phyloP scores from a whole-genome alignment of 2,113 vertebrate genomes.

The Cepphus grylle region DNA sequence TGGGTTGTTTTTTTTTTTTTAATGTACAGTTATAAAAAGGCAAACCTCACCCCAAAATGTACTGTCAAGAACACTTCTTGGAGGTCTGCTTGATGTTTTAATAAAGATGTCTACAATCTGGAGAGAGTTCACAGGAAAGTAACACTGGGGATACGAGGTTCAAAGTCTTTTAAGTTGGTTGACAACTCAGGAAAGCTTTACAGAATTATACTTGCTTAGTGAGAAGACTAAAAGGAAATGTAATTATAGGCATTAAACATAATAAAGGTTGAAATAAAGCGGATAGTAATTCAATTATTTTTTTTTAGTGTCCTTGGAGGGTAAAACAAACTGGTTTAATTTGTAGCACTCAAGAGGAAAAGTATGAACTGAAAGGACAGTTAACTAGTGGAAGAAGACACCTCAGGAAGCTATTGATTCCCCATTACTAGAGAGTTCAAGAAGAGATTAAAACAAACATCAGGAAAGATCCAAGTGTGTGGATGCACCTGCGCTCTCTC shows the following conservation, averaged over 20 bases:
- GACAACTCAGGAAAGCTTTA: background rate
- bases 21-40: background rate
- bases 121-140: background rate
- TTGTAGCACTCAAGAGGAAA: background rate
- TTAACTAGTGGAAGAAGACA: background rate
- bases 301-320: background rate
- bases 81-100: background rate
- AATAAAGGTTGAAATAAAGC: background rate
- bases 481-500: background rate
- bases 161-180: background rate
- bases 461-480: background rate
- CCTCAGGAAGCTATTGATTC: background rate
- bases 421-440: background rate
- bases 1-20: background rate
- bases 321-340: background rate
- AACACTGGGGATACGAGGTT: background rate
- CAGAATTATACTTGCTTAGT: background rate
- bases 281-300: background rate
- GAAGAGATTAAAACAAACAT: background rate
- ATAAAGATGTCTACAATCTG: background rate
- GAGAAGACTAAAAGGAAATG: background rate
- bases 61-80: background rate
- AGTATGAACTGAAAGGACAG: background rate
- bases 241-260: background rate
- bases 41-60: background rate